Conservation (phyloP, 2,888 invertebrate species). For the Monoplex corrugatus region DNA sequence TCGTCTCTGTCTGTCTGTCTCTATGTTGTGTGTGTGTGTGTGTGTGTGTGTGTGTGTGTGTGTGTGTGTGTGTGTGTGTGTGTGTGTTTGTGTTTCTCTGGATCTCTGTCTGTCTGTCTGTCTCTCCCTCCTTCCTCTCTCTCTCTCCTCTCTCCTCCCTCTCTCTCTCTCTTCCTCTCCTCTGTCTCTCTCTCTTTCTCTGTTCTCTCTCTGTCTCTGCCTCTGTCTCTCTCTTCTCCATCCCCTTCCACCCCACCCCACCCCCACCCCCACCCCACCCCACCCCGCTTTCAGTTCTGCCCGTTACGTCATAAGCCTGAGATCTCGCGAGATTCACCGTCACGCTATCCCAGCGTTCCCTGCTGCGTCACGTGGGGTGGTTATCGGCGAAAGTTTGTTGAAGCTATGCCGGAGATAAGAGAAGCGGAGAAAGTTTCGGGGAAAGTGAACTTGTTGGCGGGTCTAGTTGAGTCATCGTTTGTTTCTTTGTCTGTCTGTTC, state of each 20-base stretch:
- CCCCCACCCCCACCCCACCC: neutral
- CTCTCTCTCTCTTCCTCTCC: neutral
- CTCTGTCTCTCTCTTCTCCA: neutral
- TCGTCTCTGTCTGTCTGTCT: neutral
- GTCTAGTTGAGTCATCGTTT: neutral
- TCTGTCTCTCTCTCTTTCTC: too few relatives aligned
- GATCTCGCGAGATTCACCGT: neutral
- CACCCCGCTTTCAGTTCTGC: too few relatives aligned
- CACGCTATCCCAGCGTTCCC: conserved; percentile 19
- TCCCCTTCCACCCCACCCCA: neutral
- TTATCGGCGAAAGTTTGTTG: neutral
- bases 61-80: neutral
- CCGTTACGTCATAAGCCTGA: too few relatives aligned
- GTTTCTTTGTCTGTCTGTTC: too few relatives aligned
- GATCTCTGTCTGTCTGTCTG: too few relatives aligned
- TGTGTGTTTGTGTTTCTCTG: neutral
- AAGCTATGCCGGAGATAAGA: neutral
- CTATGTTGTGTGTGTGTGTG: neutral
- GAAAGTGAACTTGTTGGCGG: neutral
- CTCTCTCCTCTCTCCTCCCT: neutral
- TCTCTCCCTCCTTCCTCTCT: neutral
- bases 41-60: neutral
- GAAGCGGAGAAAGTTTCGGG: too few relatives aligned
- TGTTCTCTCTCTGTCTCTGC: too few relatives aligned
- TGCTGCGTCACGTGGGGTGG: conserved; percentile 3